phyloP scores from a whole-genome alignment of 2,113 vertebrate species.

The Cyanoramphus novaezelandiae region DNA sequence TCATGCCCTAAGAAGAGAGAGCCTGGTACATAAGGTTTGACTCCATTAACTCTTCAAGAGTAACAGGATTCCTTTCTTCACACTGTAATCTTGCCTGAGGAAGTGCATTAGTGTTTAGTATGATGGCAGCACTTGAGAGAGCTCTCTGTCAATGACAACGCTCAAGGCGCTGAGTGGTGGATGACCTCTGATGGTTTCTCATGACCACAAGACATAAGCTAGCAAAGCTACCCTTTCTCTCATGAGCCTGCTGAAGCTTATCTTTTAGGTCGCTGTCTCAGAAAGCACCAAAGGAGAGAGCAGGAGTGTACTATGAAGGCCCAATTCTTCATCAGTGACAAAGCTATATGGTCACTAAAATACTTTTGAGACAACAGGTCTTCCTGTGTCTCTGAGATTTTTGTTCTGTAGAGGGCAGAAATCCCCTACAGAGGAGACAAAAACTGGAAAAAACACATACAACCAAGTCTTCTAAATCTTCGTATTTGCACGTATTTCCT shows the following conservation, averaged over 20 bases:
- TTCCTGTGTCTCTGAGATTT: not conserved
- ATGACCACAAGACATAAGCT: not conserved
- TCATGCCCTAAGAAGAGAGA: not conserved
- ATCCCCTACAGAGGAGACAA: not conserved
- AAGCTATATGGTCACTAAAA: not conserved
- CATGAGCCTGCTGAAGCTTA: not conserved
- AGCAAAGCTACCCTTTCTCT: not conserved
- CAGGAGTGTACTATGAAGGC: not conserved
- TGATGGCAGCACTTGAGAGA: not conserved
- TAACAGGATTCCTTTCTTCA: not conserved
- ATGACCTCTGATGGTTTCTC: not conserved
- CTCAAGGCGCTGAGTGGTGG: not conserved
- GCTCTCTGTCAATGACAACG: rapidly evolving
- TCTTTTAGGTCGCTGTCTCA: not conserved
- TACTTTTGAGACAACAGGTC: not conserved
- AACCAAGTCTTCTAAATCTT: not conserved
- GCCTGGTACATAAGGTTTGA: not conserved
- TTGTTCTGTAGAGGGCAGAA: not conserved
- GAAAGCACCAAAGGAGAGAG: not conserved
- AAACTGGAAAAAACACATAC: not conserved
- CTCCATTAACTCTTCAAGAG: not conserved
- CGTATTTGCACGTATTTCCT: not conserved
- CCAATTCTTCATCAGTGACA: not conserved
- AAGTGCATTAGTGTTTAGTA: not conserved
- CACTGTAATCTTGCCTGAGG: not conserved